phyloP scores from a whole-genome alignment of 1,140 invertebrate species.

The Saxidomus purpurata region DNA sequence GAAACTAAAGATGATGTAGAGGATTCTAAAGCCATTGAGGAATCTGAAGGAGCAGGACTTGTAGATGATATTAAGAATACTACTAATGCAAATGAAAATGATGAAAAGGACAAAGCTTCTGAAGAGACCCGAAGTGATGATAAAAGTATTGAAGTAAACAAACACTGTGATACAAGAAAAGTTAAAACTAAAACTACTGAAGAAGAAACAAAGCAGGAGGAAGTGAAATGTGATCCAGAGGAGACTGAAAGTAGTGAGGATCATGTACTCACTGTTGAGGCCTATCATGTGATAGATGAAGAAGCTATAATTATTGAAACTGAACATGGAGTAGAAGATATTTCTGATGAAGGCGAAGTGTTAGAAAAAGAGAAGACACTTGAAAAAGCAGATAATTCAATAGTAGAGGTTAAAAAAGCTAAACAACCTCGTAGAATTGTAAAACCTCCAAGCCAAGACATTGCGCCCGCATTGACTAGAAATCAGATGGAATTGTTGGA shows the following conservation, averaged over 20 bases:
- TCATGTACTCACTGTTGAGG: neutral
- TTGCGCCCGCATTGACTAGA: slow-evolving; percentile 75
- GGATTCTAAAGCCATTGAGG: neutral
- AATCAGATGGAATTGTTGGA: slow-evolving; percentile 87
- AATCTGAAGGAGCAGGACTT: neutral
- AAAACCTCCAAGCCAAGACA: slow-evolving; percentile 27
- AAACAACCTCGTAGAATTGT: slow-evolving; percentile 21
- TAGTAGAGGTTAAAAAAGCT: neutral
- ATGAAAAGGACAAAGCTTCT: slow-evolving; percentile 32
- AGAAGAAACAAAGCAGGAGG: neutral
- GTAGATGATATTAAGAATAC: neutral
- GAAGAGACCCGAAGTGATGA: slow-evolving; percentile 34
- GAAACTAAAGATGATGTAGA: neutral
- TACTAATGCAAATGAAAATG: slow-evolving; percentile 4
- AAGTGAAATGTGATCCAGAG: slow-evolving; percentile 27
- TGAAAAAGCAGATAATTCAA: neutral
- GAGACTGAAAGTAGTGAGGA: neutral
- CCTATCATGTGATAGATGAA: slow-evolving; percentile 25
- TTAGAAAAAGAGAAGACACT: neutral
- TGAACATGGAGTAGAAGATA: neutral
- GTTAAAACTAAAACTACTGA: neutral
- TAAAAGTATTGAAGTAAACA: neutral
- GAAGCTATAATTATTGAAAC: neutral
- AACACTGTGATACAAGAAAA: neutral
- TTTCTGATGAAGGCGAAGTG: slow-evolving; percentile 8